Percentiles rank a stretch among this genome's conserved stretches.
phyloP scores from a whole-genome alignment of 2,888 invertebrate genomes.

The Rhogogaster chlorosoma region DNA sequence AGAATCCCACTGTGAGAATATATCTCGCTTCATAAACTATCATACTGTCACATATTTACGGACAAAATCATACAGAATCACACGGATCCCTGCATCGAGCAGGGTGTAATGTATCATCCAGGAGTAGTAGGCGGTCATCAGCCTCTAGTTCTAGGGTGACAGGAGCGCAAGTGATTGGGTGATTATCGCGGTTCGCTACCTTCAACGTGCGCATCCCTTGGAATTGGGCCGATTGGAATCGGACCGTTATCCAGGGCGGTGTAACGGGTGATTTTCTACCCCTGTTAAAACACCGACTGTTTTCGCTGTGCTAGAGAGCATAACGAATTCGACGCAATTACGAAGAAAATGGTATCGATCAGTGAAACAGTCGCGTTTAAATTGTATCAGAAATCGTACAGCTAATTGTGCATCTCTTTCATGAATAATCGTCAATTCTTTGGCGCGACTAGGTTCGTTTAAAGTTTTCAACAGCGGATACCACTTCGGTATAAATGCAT shows the following conservation, averaged over 20 bases:
- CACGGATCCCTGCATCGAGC: conserved; percentile 30
- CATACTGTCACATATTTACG: not conserved
- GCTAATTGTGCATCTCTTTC: not conserved
- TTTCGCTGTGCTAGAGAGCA: not conserved
- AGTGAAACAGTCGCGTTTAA: not conserved
- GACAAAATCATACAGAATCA: not conserved
- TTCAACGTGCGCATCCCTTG: conserved; percentile 28
- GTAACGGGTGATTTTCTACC: not conserved
- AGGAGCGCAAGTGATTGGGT: conserved; percentile 42
- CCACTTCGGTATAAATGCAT: not conserved
- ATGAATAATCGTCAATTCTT: not conserved
- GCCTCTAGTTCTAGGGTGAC: conserved; percentile 32
- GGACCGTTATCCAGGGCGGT: not conserved
- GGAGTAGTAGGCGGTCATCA: not conserved
- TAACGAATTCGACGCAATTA: not conserved
- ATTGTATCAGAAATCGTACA: not conserved
- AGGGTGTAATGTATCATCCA: conserved; percentile 13
- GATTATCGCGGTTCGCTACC: conserved; percentile 44
- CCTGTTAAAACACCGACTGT: not conserved
- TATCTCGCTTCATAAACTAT: not conserved
- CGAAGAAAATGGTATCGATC: not conserved
- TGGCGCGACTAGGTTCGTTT: not conserved
- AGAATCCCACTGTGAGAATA: not conserved
- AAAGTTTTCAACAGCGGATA: not conserved
- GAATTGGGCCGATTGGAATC: conserved; percentile 30